Evolutionary conservation across 2,888 invertebrate genomes (phyloP), one percentile per base, ranked within the genome.

Genomic region (Oconnorella tubifera): DNA sequence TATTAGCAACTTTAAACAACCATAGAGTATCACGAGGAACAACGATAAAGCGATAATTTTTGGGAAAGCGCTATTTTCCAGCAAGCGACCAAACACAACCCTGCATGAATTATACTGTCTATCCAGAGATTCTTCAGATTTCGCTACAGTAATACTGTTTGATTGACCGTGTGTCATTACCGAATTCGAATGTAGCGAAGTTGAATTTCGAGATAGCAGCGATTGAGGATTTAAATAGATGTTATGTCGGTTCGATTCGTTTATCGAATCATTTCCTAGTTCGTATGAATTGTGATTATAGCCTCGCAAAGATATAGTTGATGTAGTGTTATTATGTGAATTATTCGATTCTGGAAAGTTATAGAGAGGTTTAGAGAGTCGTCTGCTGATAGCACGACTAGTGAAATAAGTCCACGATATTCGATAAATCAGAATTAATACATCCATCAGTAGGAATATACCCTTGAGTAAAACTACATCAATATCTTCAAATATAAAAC

Each of bases 21-120:
- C 55, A 50, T 70, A 68, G 53, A 68, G 62, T 3, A 70, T 56
- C 23, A 68, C 48, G n/a, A 70, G 29, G 19, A 70, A 56, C 10
- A 63, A 62, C n/a, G 49, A 56, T 31, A 65, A 61, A 25, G 70
- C 56, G 25, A 70, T 59, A 19, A 70, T 29, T 57, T 70, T 70
- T 1, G 70, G 70, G 50, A 70, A 33, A 1, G 64, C 51, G 19
- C 33, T 55, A 62, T 61, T 67, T 49, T 48, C 60, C 29, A 60
- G 29, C 28, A 60, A 6, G 28, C 60, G 48, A 28, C 60, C 60
- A 32, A 60, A 60, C 1, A 60, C 50, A n/a, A 50, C 28, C 0
- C 60, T 49, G 29, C 28, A 28, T n/a, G 60, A 59, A 10, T 10
- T 14, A 19, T 40, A 40, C 10, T 10, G 19, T 19, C 40, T 10